phyloP scores from a whole-genome alignment of 2,888 invertebrate genomes.

The Mylabris sibirica region DNA sequence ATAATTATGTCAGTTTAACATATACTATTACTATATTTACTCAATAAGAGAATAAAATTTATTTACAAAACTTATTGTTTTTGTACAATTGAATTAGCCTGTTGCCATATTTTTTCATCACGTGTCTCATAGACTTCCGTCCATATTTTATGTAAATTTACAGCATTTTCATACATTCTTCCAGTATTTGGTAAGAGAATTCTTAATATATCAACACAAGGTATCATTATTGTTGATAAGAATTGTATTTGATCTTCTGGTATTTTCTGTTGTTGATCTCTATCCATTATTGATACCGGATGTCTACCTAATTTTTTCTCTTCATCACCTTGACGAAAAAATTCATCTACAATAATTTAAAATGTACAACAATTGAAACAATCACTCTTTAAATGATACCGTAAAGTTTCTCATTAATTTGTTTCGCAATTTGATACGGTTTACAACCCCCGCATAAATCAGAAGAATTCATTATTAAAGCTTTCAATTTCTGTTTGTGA shows the following conservation, averaged over 20 bases:
- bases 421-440: slow-evolving; percentile 66
- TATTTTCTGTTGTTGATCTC: slow-evolving; percentile 65
- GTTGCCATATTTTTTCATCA: slow-evolving; percentile 63
- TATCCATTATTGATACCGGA: slow-evolving; percentile 71
- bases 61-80: slow-evolving; percentile 45
- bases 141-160: slow-evolving; percentile 67
- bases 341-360: slow-evolving; percentile 49
- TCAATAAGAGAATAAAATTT: slow-evolving; percentile 50
- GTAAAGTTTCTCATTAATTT: slow-evolving; percentile 65
- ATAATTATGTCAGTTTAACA: slow-evolving; percentile 40
- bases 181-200: slow-evolving; percentile 65
- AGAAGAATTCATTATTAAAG: slow-evolving; percentile 68
- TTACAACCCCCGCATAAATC: slow-evolving; percentile 70
- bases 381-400: slow-evolving; percentile 62
- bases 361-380: neutral
- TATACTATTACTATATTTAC: slow-evolving; percentile 49
- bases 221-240: slow-evolving; percentile 67
- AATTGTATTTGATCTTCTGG: slow-evolving; percentile 72
- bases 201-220: slow-evolving; percentile 66
- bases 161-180: slow-evolving; percentile 63
- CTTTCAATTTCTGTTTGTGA: slow-evolving; percentile 66
- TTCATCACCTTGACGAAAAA: slow-evolving; percentile 66
- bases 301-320: slow-evolving; percentile 68
- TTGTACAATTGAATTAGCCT: slow-evolving; percentile 61
- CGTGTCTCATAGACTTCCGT: slow-evolving; percentile 67